These are phyloP conservation scores for Cacatua alba DNA, from an alignment of 2,113 vertebrate genomes.

Conservation along the genomic window DNA sequence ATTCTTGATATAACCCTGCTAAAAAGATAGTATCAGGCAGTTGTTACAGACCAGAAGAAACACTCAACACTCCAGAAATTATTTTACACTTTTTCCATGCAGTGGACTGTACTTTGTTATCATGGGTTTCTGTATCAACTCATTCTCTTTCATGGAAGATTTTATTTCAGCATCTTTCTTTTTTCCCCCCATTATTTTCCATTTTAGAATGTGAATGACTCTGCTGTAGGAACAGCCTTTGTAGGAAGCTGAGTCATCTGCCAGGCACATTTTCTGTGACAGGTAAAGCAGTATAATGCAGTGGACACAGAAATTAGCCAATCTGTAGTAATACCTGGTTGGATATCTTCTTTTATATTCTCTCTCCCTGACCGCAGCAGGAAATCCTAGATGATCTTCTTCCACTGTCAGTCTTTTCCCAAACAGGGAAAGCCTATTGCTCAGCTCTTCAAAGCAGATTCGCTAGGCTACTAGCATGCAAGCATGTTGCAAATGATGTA, in stretches of 20 bases:
- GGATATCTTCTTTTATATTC: background rate
- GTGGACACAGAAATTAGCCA: background rate
- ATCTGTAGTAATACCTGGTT: background rate
- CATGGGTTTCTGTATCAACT: accelerated
- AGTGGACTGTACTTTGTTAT: background rate
- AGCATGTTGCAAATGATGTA: background rate
- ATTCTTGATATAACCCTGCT: background rate
- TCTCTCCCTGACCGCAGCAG: background rate
- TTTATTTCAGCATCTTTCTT: background rate
- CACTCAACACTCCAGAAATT: background rate
- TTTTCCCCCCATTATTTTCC: background rate
- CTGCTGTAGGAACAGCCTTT: background rate
- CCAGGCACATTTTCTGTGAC: background rate
- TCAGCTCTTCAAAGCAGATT: background rate
- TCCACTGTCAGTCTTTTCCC: background rate
- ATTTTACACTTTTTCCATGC: background rate
- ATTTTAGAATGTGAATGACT: background rate
- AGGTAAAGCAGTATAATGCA: background rate
- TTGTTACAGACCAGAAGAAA: background rate
- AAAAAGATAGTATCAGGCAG: background rate
- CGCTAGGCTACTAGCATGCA: background rate
- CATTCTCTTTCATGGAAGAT: background rate
- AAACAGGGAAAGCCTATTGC: background rate
- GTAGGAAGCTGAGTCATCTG: background rate
- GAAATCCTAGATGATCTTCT: background rate